phyloP scores from a whole-genome alignment of 2,113 vertebrate genomes.

The Cinclus cinclus region DNA sequence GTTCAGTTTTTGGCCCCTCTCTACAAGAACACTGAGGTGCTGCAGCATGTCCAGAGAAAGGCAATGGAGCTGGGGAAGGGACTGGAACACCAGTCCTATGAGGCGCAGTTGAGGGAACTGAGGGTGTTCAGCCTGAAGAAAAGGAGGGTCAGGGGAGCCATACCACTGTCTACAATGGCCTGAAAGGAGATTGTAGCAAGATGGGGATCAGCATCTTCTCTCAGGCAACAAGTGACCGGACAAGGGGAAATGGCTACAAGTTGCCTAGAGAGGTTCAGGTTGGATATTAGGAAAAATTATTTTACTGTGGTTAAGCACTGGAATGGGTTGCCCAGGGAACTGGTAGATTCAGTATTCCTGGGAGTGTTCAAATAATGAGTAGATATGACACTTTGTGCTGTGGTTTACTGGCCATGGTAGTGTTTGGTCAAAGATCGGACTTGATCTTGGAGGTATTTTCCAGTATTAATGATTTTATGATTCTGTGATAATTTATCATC shows the following conservation, averaged over 20 bases:
- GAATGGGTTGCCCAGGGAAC: background rate
- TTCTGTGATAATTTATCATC: background rate
- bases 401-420: background rate
- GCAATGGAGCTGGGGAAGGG: background rate
- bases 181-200: background rate
- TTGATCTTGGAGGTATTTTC: background rate
- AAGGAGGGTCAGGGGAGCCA: background rate
- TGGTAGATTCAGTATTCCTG: background rate
- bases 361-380: background rate
- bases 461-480: background rate
- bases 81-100: background rate
- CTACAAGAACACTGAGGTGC: fast-evolving
- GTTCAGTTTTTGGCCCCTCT: background rate
- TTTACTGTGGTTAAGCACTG: background rate
- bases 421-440: background rate
- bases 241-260: background rate
- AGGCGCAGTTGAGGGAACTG: background rate
- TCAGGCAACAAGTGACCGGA: background rate
- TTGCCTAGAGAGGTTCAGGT: background rate
- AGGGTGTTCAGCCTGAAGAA: background rate
- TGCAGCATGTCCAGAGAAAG: background rate
- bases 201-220: background rate
- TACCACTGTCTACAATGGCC: background rate
- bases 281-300: background rate
- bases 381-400: background rate